phyloP scores from a whole-genome alignment of 2,113 vertebrate genomes.

The Rhea americana region DNA sequence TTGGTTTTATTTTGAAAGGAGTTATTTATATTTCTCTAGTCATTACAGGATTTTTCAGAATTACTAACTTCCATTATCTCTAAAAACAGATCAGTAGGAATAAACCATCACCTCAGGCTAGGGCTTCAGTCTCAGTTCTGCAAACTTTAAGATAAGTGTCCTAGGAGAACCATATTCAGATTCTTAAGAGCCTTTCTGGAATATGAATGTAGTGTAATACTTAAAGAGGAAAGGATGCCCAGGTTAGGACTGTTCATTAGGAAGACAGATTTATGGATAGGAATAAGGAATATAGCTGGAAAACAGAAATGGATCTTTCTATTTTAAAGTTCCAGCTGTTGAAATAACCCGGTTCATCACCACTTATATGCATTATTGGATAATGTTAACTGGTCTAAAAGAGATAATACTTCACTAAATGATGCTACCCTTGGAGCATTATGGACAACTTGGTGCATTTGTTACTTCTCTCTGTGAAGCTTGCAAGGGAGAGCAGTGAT shows the following conservation, averaged over 20 bases:
- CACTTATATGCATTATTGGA: background rate
- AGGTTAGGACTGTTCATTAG: background rate
- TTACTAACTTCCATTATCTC: background rate
- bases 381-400: background rate
- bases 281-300: background rate
- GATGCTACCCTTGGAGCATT: background rate
- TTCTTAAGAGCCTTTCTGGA: background rate
- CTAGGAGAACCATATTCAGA: background rate
- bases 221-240: background rate
- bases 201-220: background rate
- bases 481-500: background rate
- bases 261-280: background rate
- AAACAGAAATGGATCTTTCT: background rate
- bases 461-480: background rate
- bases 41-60: background rate
- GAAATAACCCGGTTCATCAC: background rate
- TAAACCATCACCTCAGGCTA: background rate
- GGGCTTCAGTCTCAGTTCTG: background rate
- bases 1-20: background rate
- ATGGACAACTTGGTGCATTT: background rate
- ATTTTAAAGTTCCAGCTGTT: background rate
- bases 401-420: background rate
- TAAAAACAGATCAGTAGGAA: background rate
- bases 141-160: rapidly evolving
- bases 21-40: background rate